Conservation (phyloP, 2,113 vertebrate species). For the Hydropotes inermis region DNA sequence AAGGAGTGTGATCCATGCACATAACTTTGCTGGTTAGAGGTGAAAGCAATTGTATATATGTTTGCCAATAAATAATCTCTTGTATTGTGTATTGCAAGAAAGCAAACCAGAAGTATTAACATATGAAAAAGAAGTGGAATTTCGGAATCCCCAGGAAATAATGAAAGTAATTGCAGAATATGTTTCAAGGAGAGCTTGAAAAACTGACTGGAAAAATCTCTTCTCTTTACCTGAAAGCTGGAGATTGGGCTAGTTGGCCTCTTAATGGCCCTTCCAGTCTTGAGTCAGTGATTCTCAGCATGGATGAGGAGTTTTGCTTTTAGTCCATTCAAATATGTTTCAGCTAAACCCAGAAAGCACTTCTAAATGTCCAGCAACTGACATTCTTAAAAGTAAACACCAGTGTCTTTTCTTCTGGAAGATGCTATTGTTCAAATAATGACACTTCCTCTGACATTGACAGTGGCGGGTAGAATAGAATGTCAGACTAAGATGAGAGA, state of each 20-base stretch:
- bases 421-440: constrained; percentile 76
- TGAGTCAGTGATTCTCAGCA: background rate
- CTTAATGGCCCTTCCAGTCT: background rate
- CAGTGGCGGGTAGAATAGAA: constrained; percentile 72
- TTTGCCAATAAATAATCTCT: background rate
- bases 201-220: background rate
- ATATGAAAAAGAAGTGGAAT: background rate
- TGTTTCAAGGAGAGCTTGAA: background rate
- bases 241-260: background rate
- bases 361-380: constrained; percentile 56
- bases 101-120: background rate
- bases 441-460: constrained; percentile 71
- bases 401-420: constrained; percentile 74
- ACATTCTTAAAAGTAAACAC: constrained; percentile 66
- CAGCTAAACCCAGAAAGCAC: constrained; percentile 43
- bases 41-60: background rate
- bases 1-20: background rate
- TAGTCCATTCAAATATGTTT: constrained; percentile 49
- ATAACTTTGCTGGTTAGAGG: background rate
- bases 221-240: background rate
- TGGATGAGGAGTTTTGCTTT: constrained; percentile 34
- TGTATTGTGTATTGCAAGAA: background rate
- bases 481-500: constrained; percentile 81
- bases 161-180: background rate
- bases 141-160: background rate